phyloP scores from a whole-genome alignment of 2,888 invertebrate genomes.

The Eupsilia transversa region DNA sequence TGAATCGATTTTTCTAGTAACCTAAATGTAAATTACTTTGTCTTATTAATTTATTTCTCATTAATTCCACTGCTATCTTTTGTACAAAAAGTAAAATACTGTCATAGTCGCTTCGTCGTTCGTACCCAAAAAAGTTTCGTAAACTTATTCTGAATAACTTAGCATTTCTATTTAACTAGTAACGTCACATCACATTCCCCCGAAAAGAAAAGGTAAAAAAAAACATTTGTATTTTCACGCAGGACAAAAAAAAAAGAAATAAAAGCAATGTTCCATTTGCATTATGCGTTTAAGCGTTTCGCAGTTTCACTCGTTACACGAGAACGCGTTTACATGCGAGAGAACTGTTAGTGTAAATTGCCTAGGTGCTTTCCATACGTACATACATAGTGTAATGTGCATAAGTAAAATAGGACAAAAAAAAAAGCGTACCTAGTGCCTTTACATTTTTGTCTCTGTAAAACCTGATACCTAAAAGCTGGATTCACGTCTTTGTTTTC shows the following conservation, averaged over 20 bases:
- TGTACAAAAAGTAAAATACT: background rate
- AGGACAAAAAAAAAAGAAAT: slow-evolving; percentile 24
- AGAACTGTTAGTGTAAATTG: slow-evolving; percentile 40
- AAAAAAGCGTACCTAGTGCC: background rate
- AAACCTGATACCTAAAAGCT: background rate
- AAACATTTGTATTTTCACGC: slow-evolving; percentile 10
- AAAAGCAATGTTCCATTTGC: slow-evolving; percentile 42
- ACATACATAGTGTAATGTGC: background rate
- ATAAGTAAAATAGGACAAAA: slow-evolving; percentile 6
- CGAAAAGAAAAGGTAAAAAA: slow-evolving; percentile 9
- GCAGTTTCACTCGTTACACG: background rate
- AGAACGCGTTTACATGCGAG: slow-evolving; percentile 18
- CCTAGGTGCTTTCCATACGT: slow-evolving; percentile 34
- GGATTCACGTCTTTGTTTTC: too few species aligned
- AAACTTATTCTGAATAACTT: slow-evolving; percentile 42
- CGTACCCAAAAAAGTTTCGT: slow-evolving; percentile 18
- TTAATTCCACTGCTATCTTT: slow-evolving; percentile 22
- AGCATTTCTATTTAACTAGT: slow-evolving; percentile 33
- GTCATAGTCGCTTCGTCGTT: background rate
- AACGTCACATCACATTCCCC: slow-evolving; percentile 14
- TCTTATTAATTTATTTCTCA: too few species aligned
- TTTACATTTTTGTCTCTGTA: background rate
- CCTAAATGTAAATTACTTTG: too few species aligned
- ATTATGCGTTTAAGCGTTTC: slow-evolving; percentile 40
- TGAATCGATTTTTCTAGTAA: too few species aligned